Conservation (phyloP, 2,888 invertebrate species). For the Athripsodes cinereus region DNA sequence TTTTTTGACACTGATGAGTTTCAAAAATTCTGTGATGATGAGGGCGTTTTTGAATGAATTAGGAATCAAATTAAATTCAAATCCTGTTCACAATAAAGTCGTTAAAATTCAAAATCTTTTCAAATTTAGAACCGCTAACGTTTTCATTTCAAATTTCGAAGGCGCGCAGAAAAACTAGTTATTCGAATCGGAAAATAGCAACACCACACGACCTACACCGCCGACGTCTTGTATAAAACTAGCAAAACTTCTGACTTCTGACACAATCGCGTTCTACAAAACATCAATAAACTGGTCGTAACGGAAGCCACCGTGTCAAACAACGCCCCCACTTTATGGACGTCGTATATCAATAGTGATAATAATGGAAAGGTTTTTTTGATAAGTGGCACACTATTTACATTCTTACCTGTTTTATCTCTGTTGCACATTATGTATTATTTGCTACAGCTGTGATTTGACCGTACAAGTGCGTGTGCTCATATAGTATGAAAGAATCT, state of each 20-base stretch:
- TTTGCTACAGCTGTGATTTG: constrained; percentile 21
- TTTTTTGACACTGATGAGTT: too few species aligned
- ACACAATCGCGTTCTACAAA: constrained; percentile 7
- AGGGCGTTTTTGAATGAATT: too few species aligned
- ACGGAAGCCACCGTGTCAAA: not conserved
- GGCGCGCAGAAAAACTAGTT: not conserved
- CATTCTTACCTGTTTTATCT: constrained; percentile 1
- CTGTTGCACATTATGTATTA: not conserved
- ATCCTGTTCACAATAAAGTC: constrained; percentile 1
- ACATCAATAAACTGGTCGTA: constrained; percentile 2
- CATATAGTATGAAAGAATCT: constrained; percentile 14
- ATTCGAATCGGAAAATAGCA: not conserved
- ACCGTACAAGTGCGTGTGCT: constrained; percentile 18
- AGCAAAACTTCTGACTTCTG: constrained; percentile 12
- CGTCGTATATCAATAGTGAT: not conserved
- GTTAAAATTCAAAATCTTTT: constrained; percentile 14
- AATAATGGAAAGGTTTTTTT: not conserved
- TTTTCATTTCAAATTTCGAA: not conserved
- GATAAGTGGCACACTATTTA: constrained; percentile 5
- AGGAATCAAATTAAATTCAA: not conserved
- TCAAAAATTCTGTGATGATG: too few species aligned
- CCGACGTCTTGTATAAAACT: constrained; percentile 15
- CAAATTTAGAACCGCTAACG: constrained; percentile 13
- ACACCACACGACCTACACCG: constrained; percentile 1
- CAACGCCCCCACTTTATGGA: not conserved